A percentile compares a stretch with the other conserved stretches of the same genome.
Evolutionary conservation across 2,888 invertebrate genomes (phyloP).

Genomic region (Lampropteryx suffumata): DNA sequence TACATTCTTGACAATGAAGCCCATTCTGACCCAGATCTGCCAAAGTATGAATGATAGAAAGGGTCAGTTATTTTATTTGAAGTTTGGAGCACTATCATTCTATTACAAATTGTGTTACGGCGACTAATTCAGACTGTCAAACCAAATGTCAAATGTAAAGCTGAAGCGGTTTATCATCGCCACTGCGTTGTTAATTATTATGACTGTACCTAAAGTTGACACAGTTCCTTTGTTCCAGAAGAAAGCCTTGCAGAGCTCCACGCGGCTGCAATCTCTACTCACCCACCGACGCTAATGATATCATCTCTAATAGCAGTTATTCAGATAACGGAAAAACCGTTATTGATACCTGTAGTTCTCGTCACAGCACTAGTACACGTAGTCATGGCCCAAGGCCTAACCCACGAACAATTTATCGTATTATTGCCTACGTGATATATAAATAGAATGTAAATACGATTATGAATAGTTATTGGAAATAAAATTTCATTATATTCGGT

Average conservation of each 20-base stretch:
- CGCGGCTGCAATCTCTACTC: constrained; percentile 55
- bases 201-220: constrained; percentile 33
- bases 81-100: no score
- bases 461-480: constrained; percentile 70
- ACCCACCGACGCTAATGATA: constrained; percentile 47
- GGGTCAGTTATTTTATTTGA: no score
- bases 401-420: constrained; percentile 51
- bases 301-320: constrained; percentile 49
- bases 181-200: background rate
- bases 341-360: constrained; percentile 50
- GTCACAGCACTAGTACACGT: constrained; percentile 47
- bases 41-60: no score
- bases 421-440: constrained; percentile 72
- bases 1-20: no score
- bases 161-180: no score
- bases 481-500: constrained; percentile 67
- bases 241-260: constrained; percentile 79
- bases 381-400: constrained; percentile 47
- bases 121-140: no score
- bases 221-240: constrained; percentile 71
- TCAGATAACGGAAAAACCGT: constrained; percentile 44
- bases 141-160: no score
- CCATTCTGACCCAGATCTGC: no score
- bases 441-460: constrained; percentile 51
- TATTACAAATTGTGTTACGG: no score